Conservation (phyloP, 1,140 invertebrate genomes). For the Zelostemma sp. region DNA sequence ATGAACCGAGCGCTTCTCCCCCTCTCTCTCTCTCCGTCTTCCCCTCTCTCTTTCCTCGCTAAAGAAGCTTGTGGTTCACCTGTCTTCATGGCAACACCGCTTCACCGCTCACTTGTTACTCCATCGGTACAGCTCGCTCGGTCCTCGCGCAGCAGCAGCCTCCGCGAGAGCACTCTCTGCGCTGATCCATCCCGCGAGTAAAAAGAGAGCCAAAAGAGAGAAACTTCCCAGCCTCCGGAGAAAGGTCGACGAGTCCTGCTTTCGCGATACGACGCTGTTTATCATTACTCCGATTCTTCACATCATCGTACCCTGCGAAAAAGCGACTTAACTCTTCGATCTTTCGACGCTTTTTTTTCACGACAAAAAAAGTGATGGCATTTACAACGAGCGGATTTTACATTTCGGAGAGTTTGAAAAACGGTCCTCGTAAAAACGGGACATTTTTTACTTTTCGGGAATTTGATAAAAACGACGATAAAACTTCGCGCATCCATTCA, state of each 20-base stretch:
- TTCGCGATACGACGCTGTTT: neutral
- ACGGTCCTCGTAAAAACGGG: too few relatives aligned
- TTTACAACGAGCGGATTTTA: too few relatives aligned
- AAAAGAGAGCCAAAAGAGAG: conserved; percentile 25
- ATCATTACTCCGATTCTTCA: neutral
- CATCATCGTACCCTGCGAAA: too few relatives aligned
- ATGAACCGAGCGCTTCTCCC: too few relatives aligned
- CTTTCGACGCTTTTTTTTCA: too few relatives aligned
- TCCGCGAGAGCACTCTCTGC: conserved; percentile 55
- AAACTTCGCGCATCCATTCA: too few relatives aligned
- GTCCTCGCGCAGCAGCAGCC: conserved; percentile 64
- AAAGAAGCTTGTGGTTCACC: conserved; percentile 61
- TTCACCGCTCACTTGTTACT: conserved; percentile 70
- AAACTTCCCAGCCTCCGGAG: conserved; percentile 15
- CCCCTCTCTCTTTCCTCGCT: conserved; percentile 15
- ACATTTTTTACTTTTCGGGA: too few relatives aligned
- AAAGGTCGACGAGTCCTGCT: conserved; percentile 23
- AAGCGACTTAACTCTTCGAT: too few relatives aligned
- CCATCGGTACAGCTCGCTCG: conserved; percentile 62
- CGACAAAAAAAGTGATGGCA: too few relatives aligned
- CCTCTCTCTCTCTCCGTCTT: too few relatives aligned
- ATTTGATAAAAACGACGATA: too few relatives aligned
- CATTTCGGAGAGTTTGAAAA: too few relatives aligned
- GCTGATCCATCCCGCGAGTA: conserved; percentile 54
- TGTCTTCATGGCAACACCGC: conserved; percentile 70